Percentiles rank a stretch among this genome's conserved stretches.
Conservation (phyloP, 2,888 invertebrate genomes). For the Ypsolopha scabrella region DNA sequence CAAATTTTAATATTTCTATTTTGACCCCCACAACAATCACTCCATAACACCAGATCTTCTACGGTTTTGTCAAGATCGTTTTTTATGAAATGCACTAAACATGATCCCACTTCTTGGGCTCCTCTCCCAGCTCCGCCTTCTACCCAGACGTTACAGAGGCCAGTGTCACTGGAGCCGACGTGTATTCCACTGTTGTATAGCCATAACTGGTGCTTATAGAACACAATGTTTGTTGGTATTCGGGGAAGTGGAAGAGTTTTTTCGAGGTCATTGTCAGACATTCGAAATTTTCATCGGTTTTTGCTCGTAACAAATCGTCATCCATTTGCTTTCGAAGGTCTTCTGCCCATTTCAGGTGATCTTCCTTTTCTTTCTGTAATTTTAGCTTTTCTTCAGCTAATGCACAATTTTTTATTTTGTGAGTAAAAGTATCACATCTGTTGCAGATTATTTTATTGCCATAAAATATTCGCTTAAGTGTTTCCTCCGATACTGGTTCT, state of each 20-base stretch:
- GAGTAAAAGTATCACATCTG: constrained; percentile 3
- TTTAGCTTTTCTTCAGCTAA: constrained; percentile 3
- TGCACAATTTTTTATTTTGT: constrained; percentile 4
- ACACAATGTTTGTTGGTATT: no score
- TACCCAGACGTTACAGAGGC: constrained; percentile 10
- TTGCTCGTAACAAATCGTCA: constrained; percentile 1
- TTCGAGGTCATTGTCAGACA: constrained; percentile 8
- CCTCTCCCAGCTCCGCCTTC: constrained; percentile 12
- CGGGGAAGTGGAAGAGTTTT: constrained; percentile 9
- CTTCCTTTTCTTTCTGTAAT: constrained; percentile 5
- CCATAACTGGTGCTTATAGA: constrained; percentile 11
- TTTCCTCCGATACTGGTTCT: no score
- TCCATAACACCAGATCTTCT: constrained; percentile 7
- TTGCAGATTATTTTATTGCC: constrained; percentile 4
- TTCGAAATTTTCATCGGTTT: no score
- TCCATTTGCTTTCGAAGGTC: background rate
- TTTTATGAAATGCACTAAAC: constrained; percentile 6
- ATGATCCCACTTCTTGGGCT: constrained; percentile 12
- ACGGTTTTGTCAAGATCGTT: background rate
- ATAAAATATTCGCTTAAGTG: no score
- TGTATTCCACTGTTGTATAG: constrained; percentile 10
- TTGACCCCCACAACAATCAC: constrained; percentile 12
- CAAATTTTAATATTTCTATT: constrained; percentile 12
- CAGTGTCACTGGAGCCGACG: constrained; percentile 6
- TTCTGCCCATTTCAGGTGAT: background rate